Evolutionary conservation across 2,797 vertebrate genomes (phyloP), one percentile per base, ranked within the genome.

Genomic region (Bradypodion ventrale): DNA sequence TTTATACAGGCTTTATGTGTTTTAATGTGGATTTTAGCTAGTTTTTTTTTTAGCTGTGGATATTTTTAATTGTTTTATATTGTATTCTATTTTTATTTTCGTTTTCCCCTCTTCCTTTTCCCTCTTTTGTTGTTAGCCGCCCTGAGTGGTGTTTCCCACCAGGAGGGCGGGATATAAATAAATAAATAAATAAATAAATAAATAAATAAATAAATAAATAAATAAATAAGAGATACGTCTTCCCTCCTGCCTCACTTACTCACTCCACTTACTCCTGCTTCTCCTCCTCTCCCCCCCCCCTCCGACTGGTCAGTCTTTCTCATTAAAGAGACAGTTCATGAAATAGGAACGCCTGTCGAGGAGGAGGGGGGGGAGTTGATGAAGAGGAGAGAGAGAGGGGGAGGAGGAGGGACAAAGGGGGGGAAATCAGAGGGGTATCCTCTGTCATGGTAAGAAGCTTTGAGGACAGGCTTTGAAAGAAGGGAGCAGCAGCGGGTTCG

Each of bases 241-340:
- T 15, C 21, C 8, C 32, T 21, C 3, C 63, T 4, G 9, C 13
- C 9, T 35, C 52, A 46, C 46, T 35, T 35, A 35, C 35, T 35
- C 35, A 35, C 32, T 21, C 49, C 29, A 10, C 35, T 27, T 21
- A 90, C 92, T 83, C 62, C 42, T 87, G 87, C 23, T 13, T 37
- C 82, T 89, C 91, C 90, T 88, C 91, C 94, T 13, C 94, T 13
- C 59, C 10, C 10, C 15, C 86, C 84, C 85, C 89, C 86, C 93
- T 92, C 90, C 92, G 93, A 94, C 95, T 94, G 95, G 94, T 91
- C 94, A 94, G 90, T 95, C 88, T 89, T 87, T 95, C 93, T 60
- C 60, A n/a, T 94, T 94, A 94, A 95, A 93, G 95, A 95, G 95
- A 96, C 96, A 96, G 94, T 95, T 87, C 93, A 82, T 84, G 93